Evolutionary conservation across 2,888 invertebrate species (phyloP).

Genomic region (Plebejus argus): DNA sequence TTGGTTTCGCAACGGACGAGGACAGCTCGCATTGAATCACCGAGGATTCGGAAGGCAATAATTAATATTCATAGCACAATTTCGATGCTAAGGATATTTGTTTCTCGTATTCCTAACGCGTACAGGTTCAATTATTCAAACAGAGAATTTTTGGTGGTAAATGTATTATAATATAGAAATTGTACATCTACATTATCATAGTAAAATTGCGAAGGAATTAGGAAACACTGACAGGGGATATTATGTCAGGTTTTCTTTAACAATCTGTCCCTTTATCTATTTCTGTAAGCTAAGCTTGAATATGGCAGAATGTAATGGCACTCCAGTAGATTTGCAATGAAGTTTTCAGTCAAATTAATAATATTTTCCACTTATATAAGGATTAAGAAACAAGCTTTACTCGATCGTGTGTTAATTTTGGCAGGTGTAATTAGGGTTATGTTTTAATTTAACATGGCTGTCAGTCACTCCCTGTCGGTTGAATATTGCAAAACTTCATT

Average conservation of each 20-base stretch:
- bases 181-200: not conserved
- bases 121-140: constrained; percentile 43
- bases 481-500: constrained; percentile 16
- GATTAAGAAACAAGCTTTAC: not conserved
- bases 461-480: constrained; percentile 10
- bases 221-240: too few relatives aligned
- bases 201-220: too few relatives aligned
- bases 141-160: not conserved
- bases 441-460: constrained; percentile 4
- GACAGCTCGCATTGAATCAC: constrained; percentile 52
- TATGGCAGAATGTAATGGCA: not conserved
- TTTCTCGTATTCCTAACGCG: constrained; percentile 35
- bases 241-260: not conserved
- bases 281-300: not conserved
- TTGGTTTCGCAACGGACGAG: constrained; percentile 60
- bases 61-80: constrained; percentile 40
- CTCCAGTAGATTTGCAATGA: not conserved
- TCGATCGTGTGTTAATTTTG: not conserved
- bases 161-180: not conserved
- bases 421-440: not conserved
- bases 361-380: not conserved
- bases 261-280: not conserved
- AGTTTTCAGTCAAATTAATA: not conserved
- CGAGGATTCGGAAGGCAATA: constrained; percentile 45
- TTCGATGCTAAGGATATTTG: constrained; percentile 43